phyloP scores from a whole-genome alignment of 2,888 invertebrate species.

The Toxonevra muliebris region DNA sequence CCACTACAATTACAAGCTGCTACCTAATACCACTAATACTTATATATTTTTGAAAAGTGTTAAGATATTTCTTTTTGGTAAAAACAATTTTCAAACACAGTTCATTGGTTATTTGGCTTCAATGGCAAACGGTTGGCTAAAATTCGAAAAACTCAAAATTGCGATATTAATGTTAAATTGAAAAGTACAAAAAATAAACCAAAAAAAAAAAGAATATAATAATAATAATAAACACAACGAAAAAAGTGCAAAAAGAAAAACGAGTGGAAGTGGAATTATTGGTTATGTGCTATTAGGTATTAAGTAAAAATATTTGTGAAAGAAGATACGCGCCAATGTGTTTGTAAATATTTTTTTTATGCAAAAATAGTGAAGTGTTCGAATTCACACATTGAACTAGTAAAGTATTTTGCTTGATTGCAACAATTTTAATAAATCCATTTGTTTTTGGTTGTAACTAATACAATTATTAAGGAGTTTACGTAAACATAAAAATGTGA shows the following conservation, averaged over 20 bases:
- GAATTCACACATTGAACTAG: too few relatives aligned
- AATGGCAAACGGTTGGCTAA: slow-evolving; percentile 46
- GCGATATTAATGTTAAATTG: not conserved
- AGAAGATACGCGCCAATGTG: not conserved
- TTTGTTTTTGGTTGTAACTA: too few relatives aligned
- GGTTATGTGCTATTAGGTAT: too few relatives aligned
- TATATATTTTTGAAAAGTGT: not conserved
- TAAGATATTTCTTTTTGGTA: not conserved
- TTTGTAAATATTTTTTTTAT: too few relatives aligned
- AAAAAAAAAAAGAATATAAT: not conserved
- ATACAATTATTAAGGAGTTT: too few relatives aligned
- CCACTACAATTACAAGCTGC: not conserved
- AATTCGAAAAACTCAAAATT: not conserved
- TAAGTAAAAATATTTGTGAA: not conserved
- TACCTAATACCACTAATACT: not conserved
- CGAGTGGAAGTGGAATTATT: too few relatives aligned
- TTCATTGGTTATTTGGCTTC: slow-evolving; percentile 54
- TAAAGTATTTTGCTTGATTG: too few relatives aligned
- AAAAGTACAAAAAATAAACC: not conserved
- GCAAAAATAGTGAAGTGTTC: too few relatives aligned
- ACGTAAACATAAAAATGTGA: too few relatives aligned
- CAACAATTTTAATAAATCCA: too few relatives aligned
- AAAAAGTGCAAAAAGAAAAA: not conserved
- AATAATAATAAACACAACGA: not conserved
- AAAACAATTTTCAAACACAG: slow-evolving; percentile 44